Conservation (phyloP, 1,140 invertebrate genomes). For the Glossosoma conforme region DNA sequence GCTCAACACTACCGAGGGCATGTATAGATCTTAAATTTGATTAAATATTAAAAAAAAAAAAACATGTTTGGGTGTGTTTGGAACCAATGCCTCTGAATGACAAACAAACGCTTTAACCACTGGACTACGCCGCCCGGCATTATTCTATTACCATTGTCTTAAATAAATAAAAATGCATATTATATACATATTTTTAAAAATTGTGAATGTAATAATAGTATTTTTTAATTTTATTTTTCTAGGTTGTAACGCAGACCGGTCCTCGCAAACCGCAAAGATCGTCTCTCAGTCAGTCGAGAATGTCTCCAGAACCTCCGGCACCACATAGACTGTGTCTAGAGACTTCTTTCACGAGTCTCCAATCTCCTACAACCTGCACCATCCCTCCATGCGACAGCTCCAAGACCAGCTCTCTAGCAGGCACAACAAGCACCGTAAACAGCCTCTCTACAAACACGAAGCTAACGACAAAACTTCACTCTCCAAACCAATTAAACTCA, state of each 20-base stretch:
- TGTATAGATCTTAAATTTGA: too few relatives aligned
- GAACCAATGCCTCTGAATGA: too few relatives aligned
- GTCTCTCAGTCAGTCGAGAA: slow-evolving; percentile 33
- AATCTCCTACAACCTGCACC: slow-evolving; percentile 45
- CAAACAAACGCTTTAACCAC: too few relatives aligned
- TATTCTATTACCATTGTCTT: too few relatives aligned
- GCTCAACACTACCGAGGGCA: too few relatives aligned
- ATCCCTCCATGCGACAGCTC: slow-evolving; percentile 32
- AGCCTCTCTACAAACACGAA: slow-evolving; percentile 26
- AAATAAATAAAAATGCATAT: too few relatives aligned
- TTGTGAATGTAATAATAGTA: background rate
- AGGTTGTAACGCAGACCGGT: slow-evolving; percentile 73
- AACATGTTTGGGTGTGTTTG: too few relatives aligned
- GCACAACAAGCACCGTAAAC: slow-evolving; percentile 27
- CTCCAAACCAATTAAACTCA: slow-evolving; percentile 27
- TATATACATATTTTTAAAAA: too few relatives aligned
- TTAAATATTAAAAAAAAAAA: too few relatives aligned
- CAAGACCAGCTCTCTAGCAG: slow-evolving; percentile 21
- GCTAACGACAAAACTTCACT: slow-evolving; percentile 24
- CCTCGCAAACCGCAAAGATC: slow-evolving; percentile 65
- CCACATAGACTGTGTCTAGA: slow-evolving; percentile 63
- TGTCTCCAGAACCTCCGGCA: slow-evolving; percentile 32
- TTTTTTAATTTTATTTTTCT: slow-evolving; percentile 30
- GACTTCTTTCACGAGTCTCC: slow-evolving; percentile 69
- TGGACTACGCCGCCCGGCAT: too few relatives aligned